Evolutionary conservation across 2,113 vertebrate species (phyloP).

Genomic region (Podarcis cretensis): DNA sequence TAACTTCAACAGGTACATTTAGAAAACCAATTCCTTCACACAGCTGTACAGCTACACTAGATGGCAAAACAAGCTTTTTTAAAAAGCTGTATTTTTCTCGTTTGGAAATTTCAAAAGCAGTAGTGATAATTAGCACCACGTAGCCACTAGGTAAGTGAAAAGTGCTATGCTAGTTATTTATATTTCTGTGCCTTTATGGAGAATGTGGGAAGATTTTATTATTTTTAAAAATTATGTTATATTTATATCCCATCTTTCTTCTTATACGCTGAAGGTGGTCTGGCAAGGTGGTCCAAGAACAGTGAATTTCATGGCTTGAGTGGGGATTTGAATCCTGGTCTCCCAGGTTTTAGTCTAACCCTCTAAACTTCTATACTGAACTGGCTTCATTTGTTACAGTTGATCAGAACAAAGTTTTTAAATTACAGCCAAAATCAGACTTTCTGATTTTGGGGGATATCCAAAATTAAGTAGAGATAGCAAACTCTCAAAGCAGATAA

Average conservation of each 20-base stretch:
- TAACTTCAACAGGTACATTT: slow-evolving; percentile 46
- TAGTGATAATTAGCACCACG: not conserved
- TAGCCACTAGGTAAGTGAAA: not conserved
- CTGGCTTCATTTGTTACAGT: not conserved
- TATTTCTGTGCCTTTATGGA: not conserved
- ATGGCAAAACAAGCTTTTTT: slow-evolving; percentile 6
- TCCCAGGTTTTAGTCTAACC: too few species aligned
- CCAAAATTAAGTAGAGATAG: not conserved
- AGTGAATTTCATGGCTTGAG: too few species aligned
- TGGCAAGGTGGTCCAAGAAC: too few species aligned
- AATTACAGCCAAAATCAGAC: not conserved
- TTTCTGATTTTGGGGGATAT: not conserved
- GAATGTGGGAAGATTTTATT: too few species aligned
- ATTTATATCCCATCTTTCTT: too few species aligned
- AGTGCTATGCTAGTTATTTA: not conserved
- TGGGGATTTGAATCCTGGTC: too few species aligned
- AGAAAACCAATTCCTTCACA: slow-evolving; percentile 40
- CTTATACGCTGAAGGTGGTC: too few species aligned
- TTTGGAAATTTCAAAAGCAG: not conserved
- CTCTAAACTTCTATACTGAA: too few species aligned
- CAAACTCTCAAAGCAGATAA: not conserved
- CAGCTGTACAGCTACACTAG: slow-evolving; percentile 22
- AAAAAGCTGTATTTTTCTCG: not conserved
- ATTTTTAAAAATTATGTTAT: too few species aligned
- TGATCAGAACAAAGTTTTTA: not conserved